Conservation (phyloP, 2,888 invertebrate species). For the Drosophila meridiana region DNA sequence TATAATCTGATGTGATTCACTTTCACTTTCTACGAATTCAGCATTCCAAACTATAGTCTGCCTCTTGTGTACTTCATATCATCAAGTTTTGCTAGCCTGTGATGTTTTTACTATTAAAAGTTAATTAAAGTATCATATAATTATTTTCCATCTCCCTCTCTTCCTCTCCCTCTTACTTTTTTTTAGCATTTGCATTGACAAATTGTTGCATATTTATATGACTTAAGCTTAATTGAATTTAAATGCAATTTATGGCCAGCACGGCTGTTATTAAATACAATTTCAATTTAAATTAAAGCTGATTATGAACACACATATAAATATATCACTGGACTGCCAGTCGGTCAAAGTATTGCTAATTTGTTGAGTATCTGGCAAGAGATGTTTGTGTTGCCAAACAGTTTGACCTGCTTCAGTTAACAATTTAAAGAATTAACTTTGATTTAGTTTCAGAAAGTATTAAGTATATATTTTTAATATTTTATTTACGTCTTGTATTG, state of each 20-base stretch:
- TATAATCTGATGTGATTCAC: no score
- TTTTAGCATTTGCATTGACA: neutral
- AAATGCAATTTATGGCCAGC: constrained; percentile 30
- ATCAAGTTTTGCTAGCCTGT: neutral
- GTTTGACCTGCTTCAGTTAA: neutral
- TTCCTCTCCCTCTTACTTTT: neutral
- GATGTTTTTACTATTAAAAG: neutral
- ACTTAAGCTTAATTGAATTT: constrained; percentile 34
- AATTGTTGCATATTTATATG: neutral
- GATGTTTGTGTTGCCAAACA: neutral
- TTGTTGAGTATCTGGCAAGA: neutral
- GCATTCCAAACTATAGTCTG: neutral
- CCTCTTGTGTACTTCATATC: neutral
- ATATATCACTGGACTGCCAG: constrained; percentile 6
- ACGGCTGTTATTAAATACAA: constrained; percentile 27
- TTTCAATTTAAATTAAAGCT: constrained; percentile 39
- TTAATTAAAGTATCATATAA: constrained; percentile 1
- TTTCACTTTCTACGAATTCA: no score
- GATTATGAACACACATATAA: constrained; percentile 36
- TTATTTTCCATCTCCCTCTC: neutral
- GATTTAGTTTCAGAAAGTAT: neutral
- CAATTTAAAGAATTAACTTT: neutral
- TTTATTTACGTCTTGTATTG: no score
- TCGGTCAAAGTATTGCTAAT: constrained; percentile 1
- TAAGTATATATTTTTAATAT: no score